These are phyloP conservation scores for Alaudala cheleensis DNA, from an alignment of 2,113 vertebrate genomes.

Conservation along the genomic window DNA sequence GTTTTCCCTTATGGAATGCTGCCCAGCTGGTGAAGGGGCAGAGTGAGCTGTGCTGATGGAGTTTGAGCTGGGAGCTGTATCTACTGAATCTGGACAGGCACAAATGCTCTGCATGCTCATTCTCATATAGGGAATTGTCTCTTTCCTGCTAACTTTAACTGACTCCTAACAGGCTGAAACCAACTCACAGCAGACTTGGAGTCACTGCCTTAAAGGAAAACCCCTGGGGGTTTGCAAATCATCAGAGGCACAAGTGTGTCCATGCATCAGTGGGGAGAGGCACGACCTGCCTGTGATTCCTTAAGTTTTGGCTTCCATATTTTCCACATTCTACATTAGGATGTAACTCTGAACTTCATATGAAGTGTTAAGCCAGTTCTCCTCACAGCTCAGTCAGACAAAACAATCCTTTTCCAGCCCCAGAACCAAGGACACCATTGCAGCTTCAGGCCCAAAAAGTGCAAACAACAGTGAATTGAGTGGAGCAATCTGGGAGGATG, in stretches of 20 bases:
- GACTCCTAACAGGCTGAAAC: neutral
- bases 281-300: neutral
- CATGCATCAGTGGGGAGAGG: neutral
- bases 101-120: neutral
- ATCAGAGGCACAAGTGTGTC: rapidly evolving
- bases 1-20: neutral
- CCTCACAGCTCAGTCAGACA: neutral
- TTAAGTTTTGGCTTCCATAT: no score
- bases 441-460: neutral
- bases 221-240: neutral
- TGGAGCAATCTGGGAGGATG: neutral
- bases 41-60: neutral
- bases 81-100: neutral
- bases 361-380: neutral
- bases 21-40: neutral
- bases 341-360: neutral
- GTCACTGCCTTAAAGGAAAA: neutral
- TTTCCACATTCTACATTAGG: neutral
- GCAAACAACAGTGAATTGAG: neutral
- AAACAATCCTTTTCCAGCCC: neutral
- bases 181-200: neutral
- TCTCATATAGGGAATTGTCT: neutral
- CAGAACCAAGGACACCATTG: neutral
- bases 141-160: neutral
- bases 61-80: neutral